Evolutionary conservation across 2,888 invertebrate species (phyloP).

Genomic region (Gnatocerus cornutus): DNA sequence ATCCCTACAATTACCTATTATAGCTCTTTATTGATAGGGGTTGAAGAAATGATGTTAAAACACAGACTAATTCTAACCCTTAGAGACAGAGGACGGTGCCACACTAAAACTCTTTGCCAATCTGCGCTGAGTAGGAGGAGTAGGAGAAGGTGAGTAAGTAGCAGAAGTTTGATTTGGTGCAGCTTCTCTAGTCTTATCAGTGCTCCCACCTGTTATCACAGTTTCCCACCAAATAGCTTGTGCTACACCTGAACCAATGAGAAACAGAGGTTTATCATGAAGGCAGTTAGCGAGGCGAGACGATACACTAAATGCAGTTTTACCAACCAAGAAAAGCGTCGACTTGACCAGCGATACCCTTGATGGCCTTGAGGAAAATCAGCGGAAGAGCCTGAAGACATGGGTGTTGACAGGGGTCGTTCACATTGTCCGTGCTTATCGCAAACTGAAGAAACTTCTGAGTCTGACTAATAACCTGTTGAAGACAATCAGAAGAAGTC

Average conservation of each 20-base stretch:
- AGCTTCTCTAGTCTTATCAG: constrained; percentile 69
- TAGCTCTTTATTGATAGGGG: not conserved
- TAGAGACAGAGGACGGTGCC: constrained; percentile 80
- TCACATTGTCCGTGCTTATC: constrained; percentile 80
- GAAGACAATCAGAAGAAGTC: constrained; percentile 13
- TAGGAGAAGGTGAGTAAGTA: constrained; percentile 79
- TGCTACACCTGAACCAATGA: constrained; percentile 69
- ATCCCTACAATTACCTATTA: constrained; percentile 74
- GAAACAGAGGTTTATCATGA: constrained; percentile 24
- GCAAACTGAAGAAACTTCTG: constrained; percentile 88
- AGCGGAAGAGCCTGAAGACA: constrained; percentile 87
- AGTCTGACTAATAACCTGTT: constrained; percentile 76
- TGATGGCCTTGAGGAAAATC: constrained; percentile 95
- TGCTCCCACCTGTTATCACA: constrained; percentile 68
- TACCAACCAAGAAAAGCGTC: constrained; percentile 94
- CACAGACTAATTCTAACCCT: constrained; percentile 71
- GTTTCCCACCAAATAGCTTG: constrained; percentile 73
- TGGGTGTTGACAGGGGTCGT: constrained; percentile 94
- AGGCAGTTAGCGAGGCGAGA: constrained; percentile 21
- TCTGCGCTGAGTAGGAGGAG: constrained; percentile 90
- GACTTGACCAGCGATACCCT: constrained; percentile 93
- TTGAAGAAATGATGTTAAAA: constrained; percentile 12
- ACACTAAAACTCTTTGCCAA: constrained; percentile 95
- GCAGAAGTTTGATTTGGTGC: constrained; percentile 53
- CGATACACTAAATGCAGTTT: constrained; percentile 4